These are phyloP conservation scores for Cynocephalus volans DNA, from an alignment of 2,113 vertebrate genomes.

Conservation along the genomic window DNA sequence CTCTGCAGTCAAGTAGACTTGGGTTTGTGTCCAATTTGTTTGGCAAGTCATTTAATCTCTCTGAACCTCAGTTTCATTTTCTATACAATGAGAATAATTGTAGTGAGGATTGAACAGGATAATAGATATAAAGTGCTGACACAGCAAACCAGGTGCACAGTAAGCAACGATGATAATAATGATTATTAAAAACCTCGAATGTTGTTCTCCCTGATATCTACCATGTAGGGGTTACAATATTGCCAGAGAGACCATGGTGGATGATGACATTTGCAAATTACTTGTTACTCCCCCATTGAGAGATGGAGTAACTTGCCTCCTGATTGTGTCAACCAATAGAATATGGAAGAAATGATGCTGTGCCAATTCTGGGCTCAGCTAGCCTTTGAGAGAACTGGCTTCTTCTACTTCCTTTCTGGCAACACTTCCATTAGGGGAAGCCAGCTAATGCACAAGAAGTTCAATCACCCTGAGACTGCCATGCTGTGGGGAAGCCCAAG, in stretches of 20 bases:
- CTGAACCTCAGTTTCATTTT: conserved; percentile 39
- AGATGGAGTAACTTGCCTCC: not conserved
- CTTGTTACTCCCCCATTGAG: not conserved
- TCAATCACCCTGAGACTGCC: not conserved
- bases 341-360: not conserved
- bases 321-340: not conserved
- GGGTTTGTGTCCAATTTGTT: not conserved
- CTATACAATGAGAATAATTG: not conserved
- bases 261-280: not conserved
- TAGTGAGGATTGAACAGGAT: not conserved
- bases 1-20: not conserved
- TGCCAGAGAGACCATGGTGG: not conserved
- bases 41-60: not conserved
- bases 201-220: not conserved
- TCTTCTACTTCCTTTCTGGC: not conserved
- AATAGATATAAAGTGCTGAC: not conserved
- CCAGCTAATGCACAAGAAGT: not conserved
- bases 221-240: not conserved
- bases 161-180: not conserved
- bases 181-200: not conserved
- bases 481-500: not conserved
- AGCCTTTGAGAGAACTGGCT: not conserved
- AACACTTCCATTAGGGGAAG: not conserved
- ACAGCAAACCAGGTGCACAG: not conserved
- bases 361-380: not conserved